A percentile compares a stretch with the other conserved stretches of the same genome.
Evolutionary conservation across 2,113 vertebrate species (phyloP).

Genomic region (Pterocles burchelli): DNA sequence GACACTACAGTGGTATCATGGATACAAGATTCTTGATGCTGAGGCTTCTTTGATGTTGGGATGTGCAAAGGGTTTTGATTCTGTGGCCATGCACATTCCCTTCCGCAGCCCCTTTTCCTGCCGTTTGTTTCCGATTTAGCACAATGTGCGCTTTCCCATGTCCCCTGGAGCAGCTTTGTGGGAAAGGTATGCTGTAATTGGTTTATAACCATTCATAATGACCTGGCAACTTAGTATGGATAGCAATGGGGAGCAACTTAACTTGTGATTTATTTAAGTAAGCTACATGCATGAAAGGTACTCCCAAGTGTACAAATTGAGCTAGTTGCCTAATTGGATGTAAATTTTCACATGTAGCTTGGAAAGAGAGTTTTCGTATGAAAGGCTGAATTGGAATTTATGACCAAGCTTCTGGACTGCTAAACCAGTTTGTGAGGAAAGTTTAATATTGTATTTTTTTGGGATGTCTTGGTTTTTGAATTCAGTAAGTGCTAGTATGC

Average conservation of each 20-base stretch:
- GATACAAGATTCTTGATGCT: slow-evolving; percentile 5
- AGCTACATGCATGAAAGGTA: slow-evolving; percentile 60
- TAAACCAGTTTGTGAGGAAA: slow-evolving; percentile 25
- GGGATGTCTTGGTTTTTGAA: not conserved
- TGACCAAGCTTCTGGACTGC: slow-evolving; percentile 26
- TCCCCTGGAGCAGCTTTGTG: slow-evolving; percentile 41
- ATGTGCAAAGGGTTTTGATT: slow-evolving; percentile 16
- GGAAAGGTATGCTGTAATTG: slow-evolving; percentile 60
- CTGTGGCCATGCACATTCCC: not conserved
- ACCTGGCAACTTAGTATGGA: slow-evolving; percentile 22
- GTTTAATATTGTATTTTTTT: not conserved
- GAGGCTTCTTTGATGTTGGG: not conserved
- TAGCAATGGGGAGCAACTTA: slow-evolving; percentile 55
- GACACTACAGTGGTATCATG: not conserved
- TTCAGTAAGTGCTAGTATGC: not conserved
- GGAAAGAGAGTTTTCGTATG: not conserved
- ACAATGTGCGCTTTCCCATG: not conserved
- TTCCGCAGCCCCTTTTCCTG: not conserved
- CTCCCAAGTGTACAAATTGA: slow-evolving; percentile 29
- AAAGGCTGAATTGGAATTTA: slow-evolving; percentile 25
- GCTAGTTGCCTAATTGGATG: slow-evolving; percentile 46
- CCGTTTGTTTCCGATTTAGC: slow-evolving; percentile 4
- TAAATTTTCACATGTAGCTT: slow-evolving; percentile 57
- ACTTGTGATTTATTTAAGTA: slow-evolving; percentile 65
- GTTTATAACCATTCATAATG: slow-evolving; percentile 53